Percentiles rank a stretch among this genome's conserved stretches.
Conservation (phyloP, 2,888 invertebrate genomes). For the Acleris laterana region DNA sequence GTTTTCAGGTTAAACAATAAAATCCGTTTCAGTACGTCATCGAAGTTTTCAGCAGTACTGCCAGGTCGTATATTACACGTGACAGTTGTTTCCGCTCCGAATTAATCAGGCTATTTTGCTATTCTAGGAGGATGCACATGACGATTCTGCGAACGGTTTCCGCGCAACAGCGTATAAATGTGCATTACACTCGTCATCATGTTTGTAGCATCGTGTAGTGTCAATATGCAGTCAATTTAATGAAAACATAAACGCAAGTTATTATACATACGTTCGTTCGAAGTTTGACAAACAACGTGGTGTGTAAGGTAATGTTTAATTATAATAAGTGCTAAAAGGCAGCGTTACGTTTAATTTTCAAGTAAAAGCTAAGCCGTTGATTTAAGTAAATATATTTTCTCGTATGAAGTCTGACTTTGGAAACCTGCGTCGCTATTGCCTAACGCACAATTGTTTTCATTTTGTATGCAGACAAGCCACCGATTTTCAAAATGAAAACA, state of each 20-base stretch:
- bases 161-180: constrained; percentile 6
- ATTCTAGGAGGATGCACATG: constrained; percentile 19
- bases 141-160: constrained; percentile 13
- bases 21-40: not conserved
- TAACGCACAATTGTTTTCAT: no score
- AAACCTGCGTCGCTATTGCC: no score
- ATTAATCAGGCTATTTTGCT: constrained; percentile 16
- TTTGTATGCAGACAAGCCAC: no score
- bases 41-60: not conserved
- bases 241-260: constrained; percentile 54
- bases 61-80: not conserved
- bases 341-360: no score
- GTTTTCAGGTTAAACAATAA: no score
- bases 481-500: no score
- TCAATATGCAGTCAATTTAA: constrained; percentile 61
- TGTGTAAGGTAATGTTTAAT: not conserved
- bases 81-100: not conserved
- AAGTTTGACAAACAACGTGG: constrained; percentile 51
- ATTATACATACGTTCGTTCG: constrained; percentile 42
- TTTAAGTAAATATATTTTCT: no score
- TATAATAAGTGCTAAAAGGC: no score
- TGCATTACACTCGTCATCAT: constrained; percentile 30
- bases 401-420: no score
- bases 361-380: no score
- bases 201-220: constrained; percentile 45